A percentile compares a stretch with the other conserved stretches of the same genome.
These are phyloP conservation scores for Sebastolobus alascanus DNA, from an alignment of 2,797 vertebrate species.

Conservation along the genomic window DNA sequence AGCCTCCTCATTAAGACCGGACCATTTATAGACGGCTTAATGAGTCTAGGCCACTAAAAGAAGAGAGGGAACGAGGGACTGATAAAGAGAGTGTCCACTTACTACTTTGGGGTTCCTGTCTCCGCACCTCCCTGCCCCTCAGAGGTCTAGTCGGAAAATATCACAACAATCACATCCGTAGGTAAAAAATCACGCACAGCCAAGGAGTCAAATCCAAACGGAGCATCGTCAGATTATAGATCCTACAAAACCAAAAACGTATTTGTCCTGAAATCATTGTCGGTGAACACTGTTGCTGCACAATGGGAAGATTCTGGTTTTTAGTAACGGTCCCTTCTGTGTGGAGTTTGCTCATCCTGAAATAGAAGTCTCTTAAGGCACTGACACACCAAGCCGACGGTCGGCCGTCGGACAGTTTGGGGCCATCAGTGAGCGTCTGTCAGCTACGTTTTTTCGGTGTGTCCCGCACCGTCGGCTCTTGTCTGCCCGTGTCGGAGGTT, in stretches of 20 bases:
- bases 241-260: neutral
- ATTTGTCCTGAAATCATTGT: neutral
- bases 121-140: slow-evolving; percentile 66
- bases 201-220: neutral
- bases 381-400: too few relatives aligned
- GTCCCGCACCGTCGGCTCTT: too few relatives aligned
- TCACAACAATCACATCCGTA: slow-evolving; percentile 7
- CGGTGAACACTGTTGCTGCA: neutral
- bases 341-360: slow-evolving; percentile 8
- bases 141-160: slow-evolving; percentile 39
- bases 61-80: slow-evolving; percentile 73
- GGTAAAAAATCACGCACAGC: neutral
- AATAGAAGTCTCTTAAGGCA: neutral
- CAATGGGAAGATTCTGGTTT: neutral
- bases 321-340: neutral
- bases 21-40: slow-evolving; percentile 84
- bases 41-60: slow-evolving; percentile 84
- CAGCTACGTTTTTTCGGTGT: too few relatives aligned
- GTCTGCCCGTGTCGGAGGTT: too few relatives aligned
- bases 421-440: too few relatives aligned
- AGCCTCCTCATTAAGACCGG: slow-evolving; percentile 84
- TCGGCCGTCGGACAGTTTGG: too few relatives aligned
- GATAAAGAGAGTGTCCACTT: slow-evolving; percentile 75
- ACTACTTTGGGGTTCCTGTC: slow-evolving; percentile 70
- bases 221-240: neutral